These are phyloP conservation scores for Actinostola sp. DNA, from an alignment of 92 coral and sea anemone species.

Conservation along the genomic window DNA sequence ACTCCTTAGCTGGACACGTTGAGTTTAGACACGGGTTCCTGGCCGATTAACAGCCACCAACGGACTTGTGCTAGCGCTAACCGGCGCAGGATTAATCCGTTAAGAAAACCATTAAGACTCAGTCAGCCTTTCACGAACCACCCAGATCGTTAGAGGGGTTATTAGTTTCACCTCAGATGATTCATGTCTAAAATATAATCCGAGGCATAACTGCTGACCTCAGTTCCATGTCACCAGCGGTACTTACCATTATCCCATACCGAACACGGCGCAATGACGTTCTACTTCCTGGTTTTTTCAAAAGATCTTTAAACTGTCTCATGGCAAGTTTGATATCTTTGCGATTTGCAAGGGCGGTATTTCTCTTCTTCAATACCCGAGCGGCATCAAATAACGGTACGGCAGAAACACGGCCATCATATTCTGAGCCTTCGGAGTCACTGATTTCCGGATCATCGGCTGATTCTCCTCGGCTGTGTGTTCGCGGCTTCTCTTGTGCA, in stretches of 20 bases:
- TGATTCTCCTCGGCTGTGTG: neutral
- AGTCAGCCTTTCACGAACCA: too few relatives aligned
- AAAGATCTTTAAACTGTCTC: conserved; percentile 22
- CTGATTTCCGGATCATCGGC: neutral
- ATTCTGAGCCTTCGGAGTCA: neutral
- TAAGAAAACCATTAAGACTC: too few relatives aligned
- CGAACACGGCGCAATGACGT: neutral
- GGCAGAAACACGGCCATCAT: conserved; percentile 5
- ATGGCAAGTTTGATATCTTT: conserved; percentile 28
- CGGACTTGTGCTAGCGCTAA: too few relatives aligned
- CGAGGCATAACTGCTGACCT: too few relatives aligned
- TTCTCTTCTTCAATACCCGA: conserved; percentile 18
- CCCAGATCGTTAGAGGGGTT: too few relatives aligned
- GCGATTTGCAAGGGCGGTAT: neutral
- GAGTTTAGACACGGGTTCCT: too few relatives aligned
- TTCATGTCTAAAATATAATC: too few relatives aligned
- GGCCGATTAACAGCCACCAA: too few relatives aligned
- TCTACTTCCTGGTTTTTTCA: neutral
- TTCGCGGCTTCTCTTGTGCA: neutral
- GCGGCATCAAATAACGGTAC: conserved; percentile 26
- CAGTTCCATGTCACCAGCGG: neutral
- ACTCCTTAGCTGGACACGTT: too few relatives aligned
- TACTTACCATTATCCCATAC: conserved; percentile 49
- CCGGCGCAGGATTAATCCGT: too few relatives aligned
- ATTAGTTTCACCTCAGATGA: too few relatives aligned